phyloP scores from a whole-genome alignment of 2,888 invertebrate genomes.

The Myathropa florea region DNA sequence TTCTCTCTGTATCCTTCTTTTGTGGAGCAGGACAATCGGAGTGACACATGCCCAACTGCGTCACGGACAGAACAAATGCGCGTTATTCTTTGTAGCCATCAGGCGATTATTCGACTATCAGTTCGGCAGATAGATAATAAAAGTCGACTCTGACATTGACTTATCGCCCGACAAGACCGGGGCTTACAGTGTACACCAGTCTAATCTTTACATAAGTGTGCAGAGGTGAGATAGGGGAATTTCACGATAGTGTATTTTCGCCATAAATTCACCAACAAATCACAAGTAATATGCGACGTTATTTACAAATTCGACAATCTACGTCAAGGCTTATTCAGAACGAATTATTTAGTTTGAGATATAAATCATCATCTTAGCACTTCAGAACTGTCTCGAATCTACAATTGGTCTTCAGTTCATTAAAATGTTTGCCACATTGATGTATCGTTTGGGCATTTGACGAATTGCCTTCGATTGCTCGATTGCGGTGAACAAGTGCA shows the following conservation, averaged over 20 bases:
- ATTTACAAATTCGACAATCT: neutral
- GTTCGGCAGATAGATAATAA: neutral
- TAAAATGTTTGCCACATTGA: neutral
- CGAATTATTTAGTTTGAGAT: no score
- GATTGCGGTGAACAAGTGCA: neutral
- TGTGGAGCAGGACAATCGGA: neutral
- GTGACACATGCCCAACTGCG: neutral
- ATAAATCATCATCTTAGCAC: no score
- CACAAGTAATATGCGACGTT: neutral
- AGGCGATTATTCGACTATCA: neutral
- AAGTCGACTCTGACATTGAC: neutral
- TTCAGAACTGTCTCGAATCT: neutral
- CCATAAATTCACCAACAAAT: neutral
- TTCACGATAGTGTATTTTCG: neutral
- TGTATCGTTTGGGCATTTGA: neutral
- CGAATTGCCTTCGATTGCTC: neutral
- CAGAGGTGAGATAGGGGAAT: neutral
- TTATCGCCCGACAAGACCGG: neutral
- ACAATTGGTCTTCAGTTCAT: neutral
- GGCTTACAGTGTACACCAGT: neutral
- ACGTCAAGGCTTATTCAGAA: neutral
- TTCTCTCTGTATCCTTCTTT: neutral
- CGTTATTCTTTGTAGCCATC: neutral
- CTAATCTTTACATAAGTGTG: neutral
- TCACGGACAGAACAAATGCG: neutral